Conservation (phyloP, 2,113 vertebrate genomes). For the Pedionomus torquatus region DNA sequence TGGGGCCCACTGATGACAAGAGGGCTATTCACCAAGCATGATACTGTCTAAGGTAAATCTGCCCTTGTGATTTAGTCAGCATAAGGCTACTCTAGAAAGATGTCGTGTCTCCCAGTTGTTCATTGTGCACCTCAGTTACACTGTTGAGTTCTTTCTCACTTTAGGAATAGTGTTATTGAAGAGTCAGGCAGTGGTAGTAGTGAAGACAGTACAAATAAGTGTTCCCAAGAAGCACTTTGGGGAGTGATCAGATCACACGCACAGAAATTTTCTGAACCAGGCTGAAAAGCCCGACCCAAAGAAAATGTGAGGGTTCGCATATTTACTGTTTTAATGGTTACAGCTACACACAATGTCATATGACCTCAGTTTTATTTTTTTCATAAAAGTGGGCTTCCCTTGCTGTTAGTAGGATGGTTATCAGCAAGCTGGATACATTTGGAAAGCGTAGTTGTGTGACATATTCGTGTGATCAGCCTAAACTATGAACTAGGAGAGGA, state of each 20-base stretch:
- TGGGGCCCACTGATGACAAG: neutral
- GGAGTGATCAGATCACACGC: neutral
- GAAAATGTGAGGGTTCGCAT: fast-evolving
- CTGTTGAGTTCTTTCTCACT: neutral
- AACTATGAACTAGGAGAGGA: neutral
- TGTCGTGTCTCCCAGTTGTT: neutral
- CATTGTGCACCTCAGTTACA: neutral
- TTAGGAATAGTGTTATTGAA: neutral
- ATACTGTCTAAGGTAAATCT: neutral
- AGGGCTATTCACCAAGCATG: neutral
- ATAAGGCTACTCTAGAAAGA: neutral
- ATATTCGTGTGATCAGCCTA: neutral
- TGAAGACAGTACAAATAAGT: neutral
- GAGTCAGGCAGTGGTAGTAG: neutral
- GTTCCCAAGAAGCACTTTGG: neutral
- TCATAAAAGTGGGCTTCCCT: neutral
- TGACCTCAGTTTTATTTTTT: neutral
- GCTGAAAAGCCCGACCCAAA: neutral
- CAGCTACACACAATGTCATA: neutral
- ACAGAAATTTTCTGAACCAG: neutral
- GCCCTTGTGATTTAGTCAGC: neutral
- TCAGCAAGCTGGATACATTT: neutral
- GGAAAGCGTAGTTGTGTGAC: neutral
- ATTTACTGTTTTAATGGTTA: neutral
- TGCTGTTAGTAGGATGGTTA: neutral